Conservation (phyloP, 2,113 vertebrate species). For the Indri indri region DNA sequence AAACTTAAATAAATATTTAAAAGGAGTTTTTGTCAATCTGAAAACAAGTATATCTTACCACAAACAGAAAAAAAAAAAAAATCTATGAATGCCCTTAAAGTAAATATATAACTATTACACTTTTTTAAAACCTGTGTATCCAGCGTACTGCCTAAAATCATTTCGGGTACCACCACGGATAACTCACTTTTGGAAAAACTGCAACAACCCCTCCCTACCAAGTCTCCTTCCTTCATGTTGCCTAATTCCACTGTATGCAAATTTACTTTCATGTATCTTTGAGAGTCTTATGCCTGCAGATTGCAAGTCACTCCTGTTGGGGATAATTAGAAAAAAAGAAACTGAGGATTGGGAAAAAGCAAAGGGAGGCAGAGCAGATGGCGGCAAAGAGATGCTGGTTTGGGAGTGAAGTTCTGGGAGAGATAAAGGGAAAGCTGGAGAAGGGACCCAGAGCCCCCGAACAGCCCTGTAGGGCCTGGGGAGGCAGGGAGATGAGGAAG, state of each 20-base stretch:
- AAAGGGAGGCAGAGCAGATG: constrained; percentile 55
- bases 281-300: constrained; percentile 26
- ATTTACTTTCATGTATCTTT: constrained; percentile 18
- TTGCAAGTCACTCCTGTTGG: constrained; percentile 36
- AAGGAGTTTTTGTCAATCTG: not conserved
- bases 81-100: not conserved
- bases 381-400: not conserved
- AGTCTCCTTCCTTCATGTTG: not conserved
- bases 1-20: constrained; percentile 37
- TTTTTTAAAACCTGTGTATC: not conserved
- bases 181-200: not conserved
- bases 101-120: not conserved
- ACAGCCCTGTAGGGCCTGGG: not conserved
- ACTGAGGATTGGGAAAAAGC: not conserved
- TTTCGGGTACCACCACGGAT: not conserved
- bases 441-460: fast-evolving
- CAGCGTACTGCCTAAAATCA: not conserved
- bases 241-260: not conserved
- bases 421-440: not conserved
- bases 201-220: not conserved
- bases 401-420: constrained; percentile 19
- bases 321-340: constrained; percentile 58
- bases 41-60: not conserved
- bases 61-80: constrained; percentile 1
- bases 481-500: not conserved